These are phyloP conservation scores for Adelges cooleyi DNA, from an alignment of 1,140 invertebrate species.

Conservation along the genomic window DNA sequence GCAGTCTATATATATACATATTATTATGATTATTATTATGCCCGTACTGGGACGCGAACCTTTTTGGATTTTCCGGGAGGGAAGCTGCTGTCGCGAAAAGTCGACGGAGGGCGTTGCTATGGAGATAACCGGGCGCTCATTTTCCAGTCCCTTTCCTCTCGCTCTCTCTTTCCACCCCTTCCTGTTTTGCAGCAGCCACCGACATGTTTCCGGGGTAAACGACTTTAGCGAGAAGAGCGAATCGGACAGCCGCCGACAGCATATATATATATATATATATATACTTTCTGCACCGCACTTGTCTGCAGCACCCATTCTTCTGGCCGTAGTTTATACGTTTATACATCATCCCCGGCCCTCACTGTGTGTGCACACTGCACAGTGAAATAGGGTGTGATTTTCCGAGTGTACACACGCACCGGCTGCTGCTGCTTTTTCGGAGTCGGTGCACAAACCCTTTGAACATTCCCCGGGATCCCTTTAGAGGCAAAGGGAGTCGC, in stretches of 20 bases:
- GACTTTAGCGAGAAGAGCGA: background rate
- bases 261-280: background rate
- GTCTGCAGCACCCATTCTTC: too few relatives aligned
- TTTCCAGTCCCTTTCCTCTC: background rate
- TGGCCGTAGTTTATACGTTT: too few relatives aligned
- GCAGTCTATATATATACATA: background rate
- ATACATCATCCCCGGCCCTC: background rate
- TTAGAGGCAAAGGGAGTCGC: too few relatives aligned
- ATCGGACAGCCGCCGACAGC: background rate
- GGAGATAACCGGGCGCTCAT: background rate
- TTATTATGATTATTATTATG: background rate
- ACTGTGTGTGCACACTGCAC: background rate
- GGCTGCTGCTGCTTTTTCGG: background rate
- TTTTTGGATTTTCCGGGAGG: too few relatives aligned
- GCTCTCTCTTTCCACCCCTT: too few relatives aligned
- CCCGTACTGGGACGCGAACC: too few relatives aligned
- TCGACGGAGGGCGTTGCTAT: conserved; percentile 19
- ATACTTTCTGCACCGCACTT: background rate
- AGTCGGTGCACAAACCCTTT: too few relatives aligned
- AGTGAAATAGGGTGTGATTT: conserved; percentile 1
- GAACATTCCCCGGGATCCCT: too few relatives aligned
- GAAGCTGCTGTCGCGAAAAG: too few relatives aligned
- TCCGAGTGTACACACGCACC: background rate
- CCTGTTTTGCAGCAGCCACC: background rate
- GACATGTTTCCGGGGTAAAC: conserved; percentile 26